Conservation (phyloP, 64 coral and sea anemone species). For the Anthopleura sola region DNA sequence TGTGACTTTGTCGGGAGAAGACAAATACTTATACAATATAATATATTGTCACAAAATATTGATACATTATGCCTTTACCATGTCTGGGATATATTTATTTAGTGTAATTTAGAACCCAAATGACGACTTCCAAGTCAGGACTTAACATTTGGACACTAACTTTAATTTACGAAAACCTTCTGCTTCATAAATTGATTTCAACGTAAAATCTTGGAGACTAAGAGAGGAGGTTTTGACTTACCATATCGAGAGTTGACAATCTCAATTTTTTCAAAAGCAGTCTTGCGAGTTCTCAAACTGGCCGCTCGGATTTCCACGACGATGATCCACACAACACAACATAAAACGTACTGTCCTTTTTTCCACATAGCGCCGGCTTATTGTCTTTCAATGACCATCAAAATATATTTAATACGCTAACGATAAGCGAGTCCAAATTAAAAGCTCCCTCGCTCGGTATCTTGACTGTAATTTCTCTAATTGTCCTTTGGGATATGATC, state of each 20-base stretch:
- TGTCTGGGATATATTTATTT: conserved; percentile 5
- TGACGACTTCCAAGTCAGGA: not conserved
- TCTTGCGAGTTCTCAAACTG: not conserved
- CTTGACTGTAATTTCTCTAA: not conserved
- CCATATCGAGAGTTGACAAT: conserved; percentile 11
- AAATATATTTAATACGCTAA: not conserved
- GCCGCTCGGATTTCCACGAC: not conserved
- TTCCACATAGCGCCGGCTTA: not conserved
- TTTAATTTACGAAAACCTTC: no score
- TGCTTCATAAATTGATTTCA: not conserved
- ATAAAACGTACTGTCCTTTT: not conserved
- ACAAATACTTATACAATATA: not conserved
- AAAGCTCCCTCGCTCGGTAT: not conserved
- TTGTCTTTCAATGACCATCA: conserved; percentile 1
- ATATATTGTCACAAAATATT: no score
- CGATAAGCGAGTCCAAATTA: not conserved
- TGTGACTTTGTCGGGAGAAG: not conserved
- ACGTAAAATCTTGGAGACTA: not conserved
- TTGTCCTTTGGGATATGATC: not conserved
- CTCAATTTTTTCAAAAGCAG: conserved; percentile 18
- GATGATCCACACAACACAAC: not conserved
- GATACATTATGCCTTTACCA: no score
- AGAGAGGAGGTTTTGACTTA: not conserved
- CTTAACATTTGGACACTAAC: not conserved
- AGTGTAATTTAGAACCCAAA: not conserved